Evolutionary conservation across 2,113 vertebrate species (phyloP).

Genomic region (Petromus typicus): DNA sequence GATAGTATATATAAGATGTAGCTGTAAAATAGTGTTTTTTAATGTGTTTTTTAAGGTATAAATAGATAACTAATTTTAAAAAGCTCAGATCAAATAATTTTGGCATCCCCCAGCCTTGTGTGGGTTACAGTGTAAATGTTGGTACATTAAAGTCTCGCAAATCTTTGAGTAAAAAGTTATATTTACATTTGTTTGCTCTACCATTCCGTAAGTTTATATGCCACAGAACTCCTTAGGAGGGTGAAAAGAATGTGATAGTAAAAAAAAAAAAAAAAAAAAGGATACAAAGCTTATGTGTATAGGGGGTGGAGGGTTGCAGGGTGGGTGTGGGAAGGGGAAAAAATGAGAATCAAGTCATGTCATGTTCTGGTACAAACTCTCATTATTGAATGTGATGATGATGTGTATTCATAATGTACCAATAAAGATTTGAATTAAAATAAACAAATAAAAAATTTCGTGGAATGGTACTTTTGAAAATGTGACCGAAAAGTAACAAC

Average conservation of each 20-base stretch:
- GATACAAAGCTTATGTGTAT: no score
- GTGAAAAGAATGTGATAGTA: no score
- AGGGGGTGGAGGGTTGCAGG: no score
- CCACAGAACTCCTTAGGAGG: neutral
- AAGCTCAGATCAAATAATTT: neutral
- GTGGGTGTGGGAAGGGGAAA: no score
- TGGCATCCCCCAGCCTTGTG: neutral
- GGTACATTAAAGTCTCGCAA: slow-evolving; percentile 40
- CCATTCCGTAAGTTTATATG: slow-evolving; percentile 12
- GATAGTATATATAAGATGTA: neutral
- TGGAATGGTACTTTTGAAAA: slow-evolving; percentile 37
- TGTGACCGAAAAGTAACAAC: slow-evolving; percentile 13
- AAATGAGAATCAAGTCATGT: no score
- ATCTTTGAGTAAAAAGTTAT: neutral
- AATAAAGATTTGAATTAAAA: no score
- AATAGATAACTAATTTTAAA: neutral
- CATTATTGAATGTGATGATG: no score
- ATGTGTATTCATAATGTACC: no score
- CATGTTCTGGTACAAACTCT: no score
- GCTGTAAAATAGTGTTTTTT: slow-evolving; percentile 25
- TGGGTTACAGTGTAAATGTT: neutral
- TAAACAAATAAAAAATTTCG: slow-evolving; percentile 34
- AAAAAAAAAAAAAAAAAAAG: no score
- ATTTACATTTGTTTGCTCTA: slow-evolving; percentile 22
- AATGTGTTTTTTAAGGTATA: slow-evolving; percentile 16